Base-by-base conservation (phyloP, 1,140 invertebrate species). In the Drosophila auraria region DNA sequence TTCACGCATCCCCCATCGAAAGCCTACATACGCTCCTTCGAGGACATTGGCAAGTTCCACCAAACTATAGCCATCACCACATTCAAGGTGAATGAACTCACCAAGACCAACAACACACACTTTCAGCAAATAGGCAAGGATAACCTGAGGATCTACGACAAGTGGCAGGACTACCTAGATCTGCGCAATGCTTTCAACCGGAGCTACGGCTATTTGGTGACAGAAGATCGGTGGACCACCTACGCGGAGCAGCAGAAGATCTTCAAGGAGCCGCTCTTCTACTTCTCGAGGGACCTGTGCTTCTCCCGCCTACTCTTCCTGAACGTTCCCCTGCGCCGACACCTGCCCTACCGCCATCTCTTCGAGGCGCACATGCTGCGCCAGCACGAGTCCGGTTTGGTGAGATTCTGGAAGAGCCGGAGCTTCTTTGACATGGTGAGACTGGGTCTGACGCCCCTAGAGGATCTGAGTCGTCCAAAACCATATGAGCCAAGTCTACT, bases 351-450 rank as follows among this genome's bases (percentile, higher is more conserved):
- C 54, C 66, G 79, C 0, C 53, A 77, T 5, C 65, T 80, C 58
- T 77, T 87, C 45, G 72, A 87, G 12, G 42, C 51, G 17, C 83
- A 87, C 42, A 66, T 80, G 9, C 23, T 63, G 38, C 40, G 15
- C 6, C 63, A 72, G 50, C 66, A 80, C 2, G 66, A 76, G n/a
- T 82, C 75, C 9, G 83, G 83, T 5, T 14, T 87, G 30, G 8
- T 65, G 9, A 9, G 64, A 17, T 51, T 49, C n/a, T 87, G 83
- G 83, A 57, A 60, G 25, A 23, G 12, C 5, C 14, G 20, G 0
- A 77, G 71, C 25, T 87, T 80, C 68, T 63, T 42, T 3, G 70
- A 87, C 0, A 87, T 87, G 83, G 75, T 80, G 0, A 20, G n/a
- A 3, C 11, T 72, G 1, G 44, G 47, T 1, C 11, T 70, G 3